Evolutionary conservation across 2,113 vertebrate species (phyloP), one percentile per base, ranked within the genome.

Genomic region (Erythrolamprus reginae): DNA sequence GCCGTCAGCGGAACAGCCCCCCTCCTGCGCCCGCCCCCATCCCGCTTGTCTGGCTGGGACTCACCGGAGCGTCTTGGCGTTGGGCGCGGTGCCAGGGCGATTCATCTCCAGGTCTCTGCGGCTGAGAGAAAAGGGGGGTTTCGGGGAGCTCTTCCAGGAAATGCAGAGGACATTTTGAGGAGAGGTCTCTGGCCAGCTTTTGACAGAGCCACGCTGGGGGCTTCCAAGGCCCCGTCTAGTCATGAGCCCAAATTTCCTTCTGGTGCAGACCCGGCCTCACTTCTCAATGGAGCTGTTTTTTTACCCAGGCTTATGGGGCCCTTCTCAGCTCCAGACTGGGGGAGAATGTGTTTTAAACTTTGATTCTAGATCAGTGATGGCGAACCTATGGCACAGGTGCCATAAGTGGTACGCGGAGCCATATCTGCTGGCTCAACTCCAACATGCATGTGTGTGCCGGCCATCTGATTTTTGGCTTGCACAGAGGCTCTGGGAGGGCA

Each of bases 71-170:
- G 99, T 99, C 96, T 99, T 99, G 92, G 98, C 98, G 0, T 99
- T 99, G 77, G 99, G 96, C 10, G 98, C 97, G 0, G 98, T 98
- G 77, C 99, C 99, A 1, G 98, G 98, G 86, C 99, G 97, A 95
- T 98, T 99, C 96, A 99, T 99, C 88, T 99, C 99, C 96, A 99
- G 96, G 94, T 99, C 98, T 96, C 99, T 98, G 88, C 99, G 98
- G 93, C 99, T 99, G 95, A 65, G 19, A 24, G 85, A 90, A 56
- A 56, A 8, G 84, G 48, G 85, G 10, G 86, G 2, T 9, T 12
- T n/a, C 15, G 93, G 50, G 50, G 15, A 3, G 51, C 91, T 10
- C 2, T 17, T 92, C 86, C 94, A 51, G 85, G 13, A 15, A 45
- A 0, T 0, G 5, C 5, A 48, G 21, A n/a, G 82, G 23, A 58